Evolutionary conservation across 2,113 vertebrate genomes (phyloP), one percentile per base, ranked within the genome.

Genomic region (Ardeotis arabs): DNA sequence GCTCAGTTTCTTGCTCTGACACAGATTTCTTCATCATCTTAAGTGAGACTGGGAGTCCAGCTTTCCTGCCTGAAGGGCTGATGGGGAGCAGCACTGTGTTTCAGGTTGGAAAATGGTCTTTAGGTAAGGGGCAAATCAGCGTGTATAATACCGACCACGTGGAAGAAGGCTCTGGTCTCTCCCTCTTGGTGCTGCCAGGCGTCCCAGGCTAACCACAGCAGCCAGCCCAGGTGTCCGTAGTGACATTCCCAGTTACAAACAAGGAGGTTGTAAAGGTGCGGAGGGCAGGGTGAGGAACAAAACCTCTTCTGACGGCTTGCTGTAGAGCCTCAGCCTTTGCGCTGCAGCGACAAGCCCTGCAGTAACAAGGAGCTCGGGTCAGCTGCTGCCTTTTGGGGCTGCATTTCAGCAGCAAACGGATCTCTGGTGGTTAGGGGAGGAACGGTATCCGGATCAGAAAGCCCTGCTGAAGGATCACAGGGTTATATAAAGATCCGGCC

Each of bases 401-500:
- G 78, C 23, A 2, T 84, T 87, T 91, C 93, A 77, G 75, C 49
- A 56, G 73, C 94, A 86, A 90, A 86, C 37, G 41, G 59, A 52
- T 73, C 77, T 31, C 59, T 67, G 50, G n/a, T 35, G 77, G 25
- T 47, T 41, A 7, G 4, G 56, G 64, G 24, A 63, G 81, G 75
- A 89, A 35, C 1, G 3, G 67, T 70, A 33, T 31, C 69, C 0
- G 0, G 50, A 56, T 27, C 6, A 1, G 67, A 84, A 86, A 94
- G 35, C 60, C 62, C 70, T 28, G 31, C 76, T 70, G 84, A 52
- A 63, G 63, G 77, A 76, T 89, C 93, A 8, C 33, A 28, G 53
- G 50, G 62, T 89, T 96, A 55, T 89, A 67, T 67, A 93, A 96
- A 95, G 70, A 45, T 18, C 66, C 45, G 52, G 58, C 74, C 66